Evolutionary conservation across 1,140 invertebrate genomes (phyloP), one percentile per base, ranked within the genome.

Genomic region (Drosophila repletoides): DNA sequence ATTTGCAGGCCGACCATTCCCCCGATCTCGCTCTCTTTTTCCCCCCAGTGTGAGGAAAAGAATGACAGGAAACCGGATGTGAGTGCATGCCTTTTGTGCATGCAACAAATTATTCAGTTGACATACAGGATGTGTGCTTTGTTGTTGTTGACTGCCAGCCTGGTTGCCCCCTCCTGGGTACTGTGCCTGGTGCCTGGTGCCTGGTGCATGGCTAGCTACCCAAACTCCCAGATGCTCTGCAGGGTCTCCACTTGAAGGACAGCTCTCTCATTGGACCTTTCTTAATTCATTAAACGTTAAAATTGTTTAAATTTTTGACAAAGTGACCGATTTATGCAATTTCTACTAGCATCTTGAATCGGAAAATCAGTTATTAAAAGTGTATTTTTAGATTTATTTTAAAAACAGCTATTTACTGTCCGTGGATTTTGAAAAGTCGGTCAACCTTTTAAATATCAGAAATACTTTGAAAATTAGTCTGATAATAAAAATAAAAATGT

Each of bases 51-150:
- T 63, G 60, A 75, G 55, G 69, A 86, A 86, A 84, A 80, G 80
- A 84, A 86, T 86, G 80, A 86, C 80, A 86, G 80, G 80, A 86
- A 86, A 86, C 80, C 81, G 80, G 80, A 86, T 86, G 80, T 86
- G 79, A 84, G 75, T 86, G 79, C 79, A 83, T 83, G 80, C 75
- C 79, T 86, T 86, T 86, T 86, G 80, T 86, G 80, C 81, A 87
- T 87, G 76, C 75, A 86, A 87, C 81, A 76, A 86, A 84, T 83
- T 84, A 86, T 86, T 86, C 80, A 86, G 80, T 84, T 84, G 80
- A 84, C 80, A 84, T 72, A 72, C 80, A 79, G 80, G 80, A 84
- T 84, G 80, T 84, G 80, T 84, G 80, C 80, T 83, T 84, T 83
- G 79, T 64, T 83, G 79, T 74, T 83, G 64, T 49, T 81, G 63